Evolutionary conservation across 2,113 vertebrate genomes (phyloP).

Genomic region (Narcine bancroftii): DNA sequence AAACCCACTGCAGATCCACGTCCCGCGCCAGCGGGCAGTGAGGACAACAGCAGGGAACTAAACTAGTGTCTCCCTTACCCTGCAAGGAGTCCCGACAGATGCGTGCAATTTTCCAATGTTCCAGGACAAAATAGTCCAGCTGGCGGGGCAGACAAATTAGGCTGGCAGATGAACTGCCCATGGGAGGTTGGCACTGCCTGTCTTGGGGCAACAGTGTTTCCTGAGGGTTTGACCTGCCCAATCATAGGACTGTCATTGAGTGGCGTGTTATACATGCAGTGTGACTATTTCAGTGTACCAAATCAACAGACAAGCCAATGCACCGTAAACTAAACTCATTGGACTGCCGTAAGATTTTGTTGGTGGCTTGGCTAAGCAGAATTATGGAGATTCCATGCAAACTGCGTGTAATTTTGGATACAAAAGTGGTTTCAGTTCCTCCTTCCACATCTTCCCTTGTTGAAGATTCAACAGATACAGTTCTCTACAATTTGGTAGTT

Average conservation of each 20-base stretch:
- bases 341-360: neutral
- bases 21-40: too few species aligned
- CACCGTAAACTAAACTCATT: neutral
- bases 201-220: neutral
- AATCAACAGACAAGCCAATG: neutral
- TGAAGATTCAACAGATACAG: too few species aligned
- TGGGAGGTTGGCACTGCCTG: too few species aligned
- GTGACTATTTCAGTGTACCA: neutral
- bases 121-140: neutral
- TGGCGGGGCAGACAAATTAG: neutral
- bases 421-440: neutral
- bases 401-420: too few species aligned
- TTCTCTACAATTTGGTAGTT: too few species aligned
- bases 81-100: neutral
- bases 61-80: neutral
- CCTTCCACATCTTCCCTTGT: neutral
- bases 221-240: neutral
- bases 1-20: neutral
- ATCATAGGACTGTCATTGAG: neutral
- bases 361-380: neutral
- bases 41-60: neutral
- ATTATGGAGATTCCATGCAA: too few species aligned
- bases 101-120: neutral
- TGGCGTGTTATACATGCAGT: neutral
- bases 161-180: neutral